Evolutionary conservation across 2,797 vertebrate species (phyloP).

Genomic region (Syncerus caffer): DNA sequence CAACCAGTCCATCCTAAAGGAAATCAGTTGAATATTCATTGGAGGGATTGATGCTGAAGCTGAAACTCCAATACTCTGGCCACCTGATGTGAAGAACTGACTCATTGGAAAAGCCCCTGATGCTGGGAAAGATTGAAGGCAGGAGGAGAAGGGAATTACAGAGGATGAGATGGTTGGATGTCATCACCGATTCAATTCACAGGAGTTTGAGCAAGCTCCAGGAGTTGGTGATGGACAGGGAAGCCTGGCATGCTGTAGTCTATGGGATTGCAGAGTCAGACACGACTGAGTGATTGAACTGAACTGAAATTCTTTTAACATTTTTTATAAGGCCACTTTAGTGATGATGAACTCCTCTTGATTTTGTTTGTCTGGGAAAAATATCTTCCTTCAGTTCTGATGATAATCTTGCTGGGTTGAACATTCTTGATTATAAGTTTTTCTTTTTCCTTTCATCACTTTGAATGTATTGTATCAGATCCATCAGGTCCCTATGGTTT

Average conservation of each 20-base stretch:
- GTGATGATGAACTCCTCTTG: neutral
- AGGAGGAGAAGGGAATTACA: neutral
- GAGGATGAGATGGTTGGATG: neutral
- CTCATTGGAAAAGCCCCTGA: neutral
- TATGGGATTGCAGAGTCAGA: neutral
- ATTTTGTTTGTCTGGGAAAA: neutral
- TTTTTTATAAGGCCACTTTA: neutral
- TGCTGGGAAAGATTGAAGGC: neutral
- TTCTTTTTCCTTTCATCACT: neutral
- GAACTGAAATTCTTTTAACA: neutral
- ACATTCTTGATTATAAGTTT: neutral
- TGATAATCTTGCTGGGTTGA: neutral
- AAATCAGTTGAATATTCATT: neutral
- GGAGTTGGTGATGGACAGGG: neutral
- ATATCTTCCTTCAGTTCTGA: neutral
- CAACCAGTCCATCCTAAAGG: neutral
- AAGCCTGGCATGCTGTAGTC: neutral
- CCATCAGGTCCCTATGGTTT: neutral
- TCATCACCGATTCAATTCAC: fast-evolving
- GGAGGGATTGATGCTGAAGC: neutral
- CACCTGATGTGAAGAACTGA: neutral
- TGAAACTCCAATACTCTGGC: neutral
- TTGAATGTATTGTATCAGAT: neutral
- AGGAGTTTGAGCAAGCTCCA: neutral
- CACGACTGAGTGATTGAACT: neutral